Evolutionary conservation across 2,888 invertebrate species (phyloP).

Genomic region (Tridacna gigas): DNA sequence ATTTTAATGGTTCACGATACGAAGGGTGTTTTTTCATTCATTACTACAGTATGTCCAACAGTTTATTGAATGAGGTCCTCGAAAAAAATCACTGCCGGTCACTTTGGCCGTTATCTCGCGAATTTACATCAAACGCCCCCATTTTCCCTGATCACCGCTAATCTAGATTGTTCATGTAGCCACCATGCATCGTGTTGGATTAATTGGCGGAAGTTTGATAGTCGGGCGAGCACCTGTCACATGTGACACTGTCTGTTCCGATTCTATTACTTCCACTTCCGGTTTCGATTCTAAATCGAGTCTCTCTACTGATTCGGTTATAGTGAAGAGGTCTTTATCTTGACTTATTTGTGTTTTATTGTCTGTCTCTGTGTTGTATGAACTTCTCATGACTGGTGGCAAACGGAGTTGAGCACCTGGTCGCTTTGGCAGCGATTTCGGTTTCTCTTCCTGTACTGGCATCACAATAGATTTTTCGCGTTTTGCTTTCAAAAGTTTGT

Average conservation of each 20-base stretch:
- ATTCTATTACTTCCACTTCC: constrained; percentile 24
- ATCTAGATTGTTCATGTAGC: constrained; percentile 2
- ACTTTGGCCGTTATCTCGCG: neutral
- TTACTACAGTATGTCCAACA: too few relatives aligned
- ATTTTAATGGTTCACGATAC: too few relatives aligned
- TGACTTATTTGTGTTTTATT: neutral
- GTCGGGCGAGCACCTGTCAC: constrained; percentile 23
- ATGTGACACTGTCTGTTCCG: constrained; percentile 21
- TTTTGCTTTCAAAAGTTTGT: constrained; percentile 53
- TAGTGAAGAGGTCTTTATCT: constrained; percentile 8
- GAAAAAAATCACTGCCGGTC: too few relatives aligned
- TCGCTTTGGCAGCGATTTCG: neutral
- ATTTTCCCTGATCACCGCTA: neutral
- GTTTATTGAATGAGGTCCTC: too few relatives aligned
- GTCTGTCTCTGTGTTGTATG: constrained; percentile 36
- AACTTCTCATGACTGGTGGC: constrained; percentile 52
- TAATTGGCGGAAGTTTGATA: constrained; percentile 49
- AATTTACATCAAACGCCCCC: neutral
- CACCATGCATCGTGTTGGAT: constrained; percentile 45
- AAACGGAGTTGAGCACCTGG: constrained; percentile 20
- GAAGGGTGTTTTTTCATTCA: too few relatives aligned
- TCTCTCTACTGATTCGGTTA: constrained; percentile 30
- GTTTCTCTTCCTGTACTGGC: constrained; percentile 45
- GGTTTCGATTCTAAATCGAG: constrained; percentile 17
- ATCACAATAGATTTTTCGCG: constrained; percentile 45